phyloP scores from a whole-genome alignment of 2,113 vertebrate genomes.

The Zingel zingel region DNA sequence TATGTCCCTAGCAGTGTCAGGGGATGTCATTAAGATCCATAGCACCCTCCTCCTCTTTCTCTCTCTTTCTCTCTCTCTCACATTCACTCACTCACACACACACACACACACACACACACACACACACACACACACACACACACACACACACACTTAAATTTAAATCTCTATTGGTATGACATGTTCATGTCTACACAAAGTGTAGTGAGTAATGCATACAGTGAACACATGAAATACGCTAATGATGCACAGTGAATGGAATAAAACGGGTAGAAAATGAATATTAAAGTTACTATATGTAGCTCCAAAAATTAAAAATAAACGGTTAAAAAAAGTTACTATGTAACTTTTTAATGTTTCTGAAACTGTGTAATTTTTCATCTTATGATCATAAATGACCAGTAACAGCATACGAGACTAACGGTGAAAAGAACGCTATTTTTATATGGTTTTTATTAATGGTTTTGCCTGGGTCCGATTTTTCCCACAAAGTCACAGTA shows the following conservation, averaged over 20 bases:
- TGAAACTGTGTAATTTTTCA: too few species aligned
- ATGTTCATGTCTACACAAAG: neutral
- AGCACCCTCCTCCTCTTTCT: neutral
- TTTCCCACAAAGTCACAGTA: too few species aligned
- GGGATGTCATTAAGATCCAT: constrained; percentile 67
- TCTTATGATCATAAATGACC: too few species aligned
- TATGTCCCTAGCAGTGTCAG: constrained; percentile 50
- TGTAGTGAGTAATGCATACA: neutral
- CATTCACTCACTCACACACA: neutral
- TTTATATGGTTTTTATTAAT: too few species aligned
- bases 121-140: neutral
- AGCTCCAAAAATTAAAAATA: too few species aligned
- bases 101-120: constrained; percentile 3
- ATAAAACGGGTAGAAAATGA: too few species aligned
- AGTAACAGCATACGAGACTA: too few species aligned
- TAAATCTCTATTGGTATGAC: neutral
- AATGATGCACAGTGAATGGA: neutral
- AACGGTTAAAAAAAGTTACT: too few species aligned
- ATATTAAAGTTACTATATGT: too few species aligned
- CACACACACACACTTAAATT: neutral
- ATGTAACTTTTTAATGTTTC: too few species aligned
- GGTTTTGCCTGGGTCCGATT: too few species aligned
- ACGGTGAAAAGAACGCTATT: too few species aligned
- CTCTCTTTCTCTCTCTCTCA: neutral
- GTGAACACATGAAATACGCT: neutral